Evolutionary conservation across 2,888 invertebrate genomes (phyloP), one percentile per base, ranked within the genome.

Genomic region (Stegophylla sp.): DNA sequence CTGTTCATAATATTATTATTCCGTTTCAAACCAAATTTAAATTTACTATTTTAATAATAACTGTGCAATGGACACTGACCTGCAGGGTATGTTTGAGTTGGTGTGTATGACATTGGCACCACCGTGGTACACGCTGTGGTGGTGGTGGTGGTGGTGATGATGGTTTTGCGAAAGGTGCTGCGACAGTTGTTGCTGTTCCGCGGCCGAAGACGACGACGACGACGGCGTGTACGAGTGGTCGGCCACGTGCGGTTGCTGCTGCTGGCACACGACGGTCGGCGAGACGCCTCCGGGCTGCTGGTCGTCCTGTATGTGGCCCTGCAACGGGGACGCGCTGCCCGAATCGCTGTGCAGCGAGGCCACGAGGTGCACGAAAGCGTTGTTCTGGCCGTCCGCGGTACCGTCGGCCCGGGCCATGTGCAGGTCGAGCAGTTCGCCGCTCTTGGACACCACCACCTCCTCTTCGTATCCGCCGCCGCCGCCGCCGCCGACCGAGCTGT

Each of bases 171-270:
- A 63, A 20, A 48, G 43, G 10, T 77, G 69, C 20, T 77, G 77
- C 15, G 51, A 26, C 15, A 76, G 45, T 13, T 76, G 75, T 15
- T 77, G 77, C 10, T 77, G 34, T 3, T 34, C 34, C 34, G 7
- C 61, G 15, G 20, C 20, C n/a, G 64, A 1, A 26, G 61, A 15
- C 17, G 61, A 26, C 13, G 61, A 26, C 13, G 61, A 34, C 28
- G 79, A 61, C 41, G 79, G 79, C 34, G 79, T 79, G 48, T 79
- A 79, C 63, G 79, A 79, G 41, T 79, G 79, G 51, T 79, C 79
- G 61, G 63, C 69, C 20, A 79, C 79, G 79, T 79, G 79, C 23
- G 79, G 56, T 45, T 74, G 75, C 20, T 51, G 71, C 41, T 51
- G 71, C 41, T 79, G 79, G 15, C 71, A 71, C 4, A 63, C 71